These are phyloP conservation scores for Sprattus sprattus DNA, from an alignment of 2,113 vertebrate species.

Conservation along the genomic window DNA sequence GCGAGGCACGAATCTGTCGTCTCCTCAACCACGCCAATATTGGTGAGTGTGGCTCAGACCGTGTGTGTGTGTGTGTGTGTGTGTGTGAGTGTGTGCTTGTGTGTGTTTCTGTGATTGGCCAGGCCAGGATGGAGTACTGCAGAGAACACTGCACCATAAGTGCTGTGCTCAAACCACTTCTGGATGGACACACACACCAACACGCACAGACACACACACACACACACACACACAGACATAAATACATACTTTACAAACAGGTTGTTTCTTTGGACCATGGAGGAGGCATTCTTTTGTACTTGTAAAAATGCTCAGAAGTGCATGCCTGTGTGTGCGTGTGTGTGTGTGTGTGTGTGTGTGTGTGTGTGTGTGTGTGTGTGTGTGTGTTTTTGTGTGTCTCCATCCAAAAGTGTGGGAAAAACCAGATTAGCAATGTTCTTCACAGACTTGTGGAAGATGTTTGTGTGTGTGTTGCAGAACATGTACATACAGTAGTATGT, in stretches of 20 bases:
- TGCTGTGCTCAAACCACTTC: not conserved
- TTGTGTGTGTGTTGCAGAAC: too few species aligned
- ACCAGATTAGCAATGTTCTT: too few species aligned
- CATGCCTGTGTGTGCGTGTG: not conserved
- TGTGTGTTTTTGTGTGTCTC: not conserved
- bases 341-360: constrained; percentile 1
- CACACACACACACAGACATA: not conserved
- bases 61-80: not conserved
- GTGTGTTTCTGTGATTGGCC: not conserved
- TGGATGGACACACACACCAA: not conserved
- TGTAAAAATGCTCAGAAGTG: too few species aligned
- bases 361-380: not conserved
- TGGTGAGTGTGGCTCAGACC: not conserved
- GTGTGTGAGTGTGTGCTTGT: not conserved
- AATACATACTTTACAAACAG: not conserved
- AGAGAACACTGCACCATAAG: not conserved
- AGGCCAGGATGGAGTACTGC: constrained; percentile 1
- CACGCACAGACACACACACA: not conserved
- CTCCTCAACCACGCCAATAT: constrained; percentile 6
- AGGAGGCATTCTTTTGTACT: not conserved
- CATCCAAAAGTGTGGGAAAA: too few species aligned
- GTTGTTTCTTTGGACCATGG: not conserved
- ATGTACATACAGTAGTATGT: too few species aligned
- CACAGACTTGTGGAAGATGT: too few species aligned
- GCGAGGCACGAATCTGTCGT: constrained; percentile 5